Evolutionary conservation across 2,113 vertebrate species (phyloP), one percentile per base, ranked within the genome.

Genomic region (Pollachius pollachius): DNA sequence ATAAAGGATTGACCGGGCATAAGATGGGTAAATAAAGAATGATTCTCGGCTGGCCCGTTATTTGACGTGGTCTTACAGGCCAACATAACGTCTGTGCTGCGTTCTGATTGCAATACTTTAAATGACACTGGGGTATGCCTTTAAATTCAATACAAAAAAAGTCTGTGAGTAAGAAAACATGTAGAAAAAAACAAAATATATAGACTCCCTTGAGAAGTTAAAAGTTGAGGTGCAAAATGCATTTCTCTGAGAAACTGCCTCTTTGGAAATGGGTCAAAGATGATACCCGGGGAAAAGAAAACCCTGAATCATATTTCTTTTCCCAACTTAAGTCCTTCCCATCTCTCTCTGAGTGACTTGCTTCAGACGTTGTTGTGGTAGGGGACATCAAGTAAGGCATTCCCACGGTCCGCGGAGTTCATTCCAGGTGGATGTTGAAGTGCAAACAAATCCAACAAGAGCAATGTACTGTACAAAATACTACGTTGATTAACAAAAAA

Each of bases 401-500:
- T 90, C 85, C 86, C 87, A 88, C 85, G 87, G 79, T 89, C 73
- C 74, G 80, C 62, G 61, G 87, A 91, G 85, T 84, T 86, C 84
- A 85, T 84, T 84, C 70, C 76, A 82, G 82, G 84, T 76, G 15
- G 85, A 81, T 83, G 82, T 69, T 71, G 85, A 91, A 92, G 90
- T 92, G 91, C 91, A 92, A 91, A 91, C 71, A 87, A 88, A 79
- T 74, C 68, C 18, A 75, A 81, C 79, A 70, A 79, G 78, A 83
- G 87, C 81, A 86, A 82, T 73, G 81, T 87, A 88, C 88, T 93
- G 83, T 93, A 92, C 90, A 92, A 91, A 91, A 92, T 77, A 89
- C 72, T 79, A 90, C 84, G 87, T 85, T 87, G 64, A 54, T 83
- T 80, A 87, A 82, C 78, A 80, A 85, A 89, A 89, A 88, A 89